phyloP scores from a whole-genome alignment of 2,113 vertebrate species.

The Thunnus maccoyii region DNA sequence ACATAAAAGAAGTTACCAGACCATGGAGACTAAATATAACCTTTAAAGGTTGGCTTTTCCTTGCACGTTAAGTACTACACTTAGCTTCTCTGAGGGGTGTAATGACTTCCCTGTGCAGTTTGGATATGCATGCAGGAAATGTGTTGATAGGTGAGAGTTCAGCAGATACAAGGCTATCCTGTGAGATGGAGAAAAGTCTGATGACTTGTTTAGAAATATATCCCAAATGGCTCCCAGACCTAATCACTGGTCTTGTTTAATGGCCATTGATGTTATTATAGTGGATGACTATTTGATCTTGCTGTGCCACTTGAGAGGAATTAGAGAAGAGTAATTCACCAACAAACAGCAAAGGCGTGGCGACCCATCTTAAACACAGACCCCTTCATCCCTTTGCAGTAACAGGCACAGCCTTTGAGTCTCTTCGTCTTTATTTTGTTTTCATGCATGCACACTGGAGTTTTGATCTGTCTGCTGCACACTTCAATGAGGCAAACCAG shows the following conservation, averaged over 20 bases:
- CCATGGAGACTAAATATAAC: constrained; percentile 71
- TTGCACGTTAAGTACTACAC: constrained; percentile 12
- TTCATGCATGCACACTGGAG: constrained; percentile 8
- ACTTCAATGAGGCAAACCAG: constrained; percentile 42
- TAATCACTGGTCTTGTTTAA: constrained; percentile 71
- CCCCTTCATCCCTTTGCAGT: constrained; percentile 7
- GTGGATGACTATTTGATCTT: constrained; percentile 68
- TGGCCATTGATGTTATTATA: constrained; percentile 74
- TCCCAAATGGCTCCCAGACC: constrained; percentile 63
- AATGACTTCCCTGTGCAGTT: constrained; percentile 57
- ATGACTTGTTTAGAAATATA: constrained; percentile 61
- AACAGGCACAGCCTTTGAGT: constrained; percentile 5
- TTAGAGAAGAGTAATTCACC: constrained; percentile 61
- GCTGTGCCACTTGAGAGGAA: constrained; percentile 65
- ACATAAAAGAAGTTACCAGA: constrained; percentile 76
- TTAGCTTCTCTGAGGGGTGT: constrained; percentile 45
- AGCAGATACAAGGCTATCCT: constrained; percentile 30
- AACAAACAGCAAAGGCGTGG: constrained; percentile 56
- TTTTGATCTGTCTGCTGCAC: constrained; percentile 31
- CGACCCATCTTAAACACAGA: constrained; percentile 39
- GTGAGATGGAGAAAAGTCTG: constrained; percentile 57
- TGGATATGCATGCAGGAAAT: constrained; percentile 55
- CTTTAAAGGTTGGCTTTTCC: constrained; percentile 58
- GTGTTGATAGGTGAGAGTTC: constrained; percentile 43
- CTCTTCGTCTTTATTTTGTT: constrained; percentile 39